Base-by-base conservation (phyloP, 1,140 invertebrate species). In the Tetraneura akinire region DNA sequence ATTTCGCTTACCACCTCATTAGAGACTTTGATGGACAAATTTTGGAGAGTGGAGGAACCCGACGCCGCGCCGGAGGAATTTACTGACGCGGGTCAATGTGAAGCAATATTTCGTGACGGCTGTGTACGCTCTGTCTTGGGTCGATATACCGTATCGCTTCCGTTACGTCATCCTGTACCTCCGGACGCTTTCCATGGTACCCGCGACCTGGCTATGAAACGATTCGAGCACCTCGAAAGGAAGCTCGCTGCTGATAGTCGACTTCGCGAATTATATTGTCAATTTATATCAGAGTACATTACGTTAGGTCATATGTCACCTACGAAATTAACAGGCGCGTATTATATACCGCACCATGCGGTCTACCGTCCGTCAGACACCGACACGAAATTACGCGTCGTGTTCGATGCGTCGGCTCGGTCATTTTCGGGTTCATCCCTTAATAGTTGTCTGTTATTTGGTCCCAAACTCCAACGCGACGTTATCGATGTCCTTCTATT, bases 351-450 rank as follows among this genome's bases (percentile, higher is more conserved):
- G 23, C 84, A 86, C 81, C 84, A 85, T 78, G 62, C 82, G 16
- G 83, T 86, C 1, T 49, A 83, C 18, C 81, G 83, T 29, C 62
- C 64, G 0, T 42, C 47, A 0, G 84, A 81, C n/a, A n/a, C 23
- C 1, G 85, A 82, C 0, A 84, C 85, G 0, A 84, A 84, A 76
- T 23, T 84, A 3, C 80, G 85, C 23, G 83, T 85, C 23, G 85
- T 86, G 5, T 86, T 87, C 64, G 84, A 87, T 73, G 85, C 83
- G 9, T 85, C 84, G 0, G 78, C 80, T 8, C 83, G 82, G 42
- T 82, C 82, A 16, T 81, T 81, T 60, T 80, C 10, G 21, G 83
- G 83, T 16, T 9, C 80, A 21, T 83, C 84, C 18, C 66, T 85
- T 11, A 85, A 85, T 81, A 68, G 84, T 49, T 60, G 71, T n/a